Conservation (phyloP, 2,113 vertebrate species). For the Caretta caretta region DNA sequence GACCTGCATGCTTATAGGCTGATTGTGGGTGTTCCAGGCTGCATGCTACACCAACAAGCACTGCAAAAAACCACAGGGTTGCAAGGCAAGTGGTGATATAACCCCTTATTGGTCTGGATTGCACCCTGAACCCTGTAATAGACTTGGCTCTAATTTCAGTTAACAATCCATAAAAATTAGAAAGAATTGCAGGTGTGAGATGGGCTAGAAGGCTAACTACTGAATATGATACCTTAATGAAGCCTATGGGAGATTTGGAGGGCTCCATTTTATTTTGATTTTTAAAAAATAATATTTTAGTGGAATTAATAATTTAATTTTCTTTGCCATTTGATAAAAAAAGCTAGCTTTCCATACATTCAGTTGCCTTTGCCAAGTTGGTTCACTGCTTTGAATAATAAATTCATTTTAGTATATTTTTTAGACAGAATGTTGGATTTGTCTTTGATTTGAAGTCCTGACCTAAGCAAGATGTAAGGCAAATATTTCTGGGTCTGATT, state of each 20-base stretch:
- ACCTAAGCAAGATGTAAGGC: neutral
- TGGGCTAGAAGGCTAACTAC: constrained; percentile 19
- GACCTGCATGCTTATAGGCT: neutral
- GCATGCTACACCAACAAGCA: neutral
- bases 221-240: constrained; percentile 59
- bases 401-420: constrained; percentile 43
- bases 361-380: constrained; percentile 39
- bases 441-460: constrained; percentile 6
- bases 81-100: too few species aligned
- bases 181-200: constrained; percentile 48
- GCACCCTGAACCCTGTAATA: neutral
- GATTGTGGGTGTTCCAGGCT: neutral
- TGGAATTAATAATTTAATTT: constrained; percentile 52
- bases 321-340: constrained; percentile 53
- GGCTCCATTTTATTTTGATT: constrained; percentile 36
- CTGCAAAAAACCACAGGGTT: neutral
- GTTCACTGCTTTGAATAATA: constrained; percentile 51
- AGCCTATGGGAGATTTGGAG: constrained; percentile 21
- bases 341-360: constrained; percentile 50
- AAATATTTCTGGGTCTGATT: neutral
- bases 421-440: neutral
- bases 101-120: neutral
- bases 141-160: constrained; percentile 59
- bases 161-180: constrained; percentile 62
- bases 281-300: constrained; percentile 62